A percentile compares a stretch with the other conserved stretches of the same genome.
Conservation (phyloP, 1,140 invertebrate species). For the Patella vulgata region DNA sequence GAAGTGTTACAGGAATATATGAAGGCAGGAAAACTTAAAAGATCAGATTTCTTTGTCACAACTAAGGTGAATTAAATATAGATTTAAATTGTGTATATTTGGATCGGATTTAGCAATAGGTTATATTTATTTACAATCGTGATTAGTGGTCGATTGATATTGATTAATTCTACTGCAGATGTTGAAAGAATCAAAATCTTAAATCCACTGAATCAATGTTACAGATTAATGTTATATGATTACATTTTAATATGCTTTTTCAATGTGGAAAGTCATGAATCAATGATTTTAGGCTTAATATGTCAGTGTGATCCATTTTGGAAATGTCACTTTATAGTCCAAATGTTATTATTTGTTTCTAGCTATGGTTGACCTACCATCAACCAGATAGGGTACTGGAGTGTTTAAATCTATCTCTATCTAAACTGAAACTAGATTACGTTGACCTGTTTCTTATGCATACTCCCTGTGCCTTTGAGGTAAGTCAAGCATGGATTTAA, state of each 20-base stretch:
- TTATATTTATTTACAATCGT: background rate
- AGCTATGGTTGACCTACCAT: conserved; percentile 81
- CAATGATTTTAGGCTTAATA: too few species aligned
- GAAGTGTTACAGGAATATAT: conserved; percentile 49
- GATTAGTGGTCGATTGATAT: background rate
- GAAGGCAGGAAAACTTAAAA: conserved; percentile 49
- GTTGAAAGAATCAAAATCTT: background rate
- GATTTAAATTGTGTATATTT: background rate
- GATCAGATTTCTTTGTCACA: conserved; percentile 68
- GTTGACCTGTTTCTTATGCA: conserved; percentile 85
- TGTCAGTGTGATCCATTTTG: too few species aligned
- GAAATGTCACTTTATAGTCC: too few species aligned
- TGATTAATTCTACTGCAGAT: background rate
- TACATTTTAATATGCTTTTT: too few species aligned
- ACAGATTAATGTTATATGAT: too few species aligned
- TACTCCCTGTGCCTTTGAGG: conserved; percentile 83
- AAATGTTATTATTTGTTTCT: conserved; percentile 46
- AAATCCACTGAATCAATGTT: background rate
- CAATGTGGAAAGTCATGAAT: too few species aligned
- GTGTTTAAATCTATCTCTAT: conserved; percentile 74
- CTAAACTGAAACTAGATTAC: conserved; percentile 76
- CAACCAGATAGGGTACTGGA: conserved; percentile 71
- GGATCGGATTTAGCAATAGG: background rate
- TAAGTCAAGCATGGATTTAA: conserved; percentile 59
- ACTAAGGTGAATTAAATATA: conserved; percentile 67